A percentile compares a stretch with the other conserved stretches of the same genome.
Evolutionary conservation across 2,888 invertebrate species (phyloP).

Genomic region (Ceriagrion tenellum): DNA sequence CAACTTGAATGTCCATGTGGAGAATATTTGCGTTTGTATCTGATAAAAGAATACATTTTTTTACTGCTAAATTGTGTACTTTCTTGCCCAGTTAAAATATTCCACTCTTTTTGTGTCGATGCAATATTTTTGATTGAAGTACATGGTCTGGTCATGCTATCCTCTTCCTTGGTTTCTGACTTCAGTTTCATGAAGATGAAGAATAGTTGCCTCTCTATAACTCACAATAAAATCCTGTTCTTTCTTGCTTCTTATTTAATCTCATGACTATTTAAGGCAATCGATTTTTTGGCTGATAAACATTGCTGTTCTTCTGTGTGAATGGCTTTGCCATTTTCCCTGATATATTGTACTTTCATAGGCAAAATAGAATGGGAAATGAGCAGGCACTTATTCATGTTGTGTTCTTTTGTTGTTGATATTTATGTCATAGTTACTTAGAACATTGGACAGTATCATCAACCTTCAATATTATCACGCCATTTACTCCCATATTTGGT

Average conservation of each 20-base stretch:
- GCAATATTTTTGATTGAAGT: neutral
- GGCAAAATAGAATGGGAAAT: slow-evolving; percentile 47
- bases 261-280: slow-evolving; percentile 3
- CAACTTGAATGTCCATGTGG: neutral
- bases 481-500: slow-evolving; percentile 55
- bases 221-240: neutral
- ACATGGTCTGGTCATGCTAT: slow-evolving; percentile 46
- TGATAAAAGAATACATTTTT: neutral
- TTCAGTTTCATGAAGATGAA: slow-evolving; percentile 1
- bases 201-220: neutral
- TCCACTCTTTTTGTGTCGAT: slow-evolving; percentile 28
- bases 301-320: slow-evolving; percentile 38
- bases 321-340: slow-evolving; percentile 20
- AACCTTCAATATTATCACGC: slow-evolving; percentile 40
- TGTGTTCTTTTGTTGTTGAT: slow-evolving; percentile 33
- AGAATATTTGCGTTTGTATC: neutral
- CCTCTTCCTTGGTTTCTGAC: slow-evolving; percentile 33
- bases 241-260: neutral
- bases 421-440: slow-evolving; percentile 51
- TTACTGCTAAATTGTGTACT: neutral
- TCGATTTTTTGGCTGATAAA: neutral
- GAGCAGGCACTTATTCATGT: slow-evolving; percentile 56
- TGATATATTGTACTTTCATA: slow-evolving; percentile 28
- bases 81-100: slow-evolving; percentile 20
- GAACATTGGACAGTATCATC: slow-evolving; percentile 52